A percentile compares a stretch with the other conserved stretches of the same genome.
Conservation (phyloP, 2,888 invertebrate genomes). For the Amorpha juglandis region DNA sequence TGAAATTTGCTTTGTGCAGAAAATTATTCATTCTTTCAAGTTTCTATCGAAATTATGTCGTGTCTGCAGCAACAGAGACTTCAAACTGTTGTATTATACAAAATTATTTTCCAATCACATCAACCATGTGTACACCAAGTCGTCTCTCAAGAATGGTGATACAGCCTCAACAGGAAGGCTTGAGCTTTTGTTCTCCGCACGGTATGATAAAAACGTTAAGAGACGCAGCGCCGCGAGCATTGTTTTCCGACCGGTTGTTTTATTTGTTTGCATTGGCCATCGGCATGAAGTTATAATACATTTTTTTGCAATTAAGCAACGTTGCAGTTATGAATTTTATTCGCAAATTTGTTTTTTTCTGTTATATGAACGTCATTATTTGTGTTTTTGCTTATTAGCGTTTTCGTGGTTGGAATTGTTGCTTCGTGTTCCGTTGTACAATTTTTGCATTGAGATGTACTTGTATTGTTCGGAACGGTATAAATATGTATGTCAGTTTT, state of each 20-base stretch:
- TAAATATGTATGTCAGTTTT: no score
- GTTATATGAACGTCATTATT: constrained; percentile 12
- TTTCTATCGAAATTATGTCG: no score
- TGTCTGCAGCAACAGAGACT: background rate
- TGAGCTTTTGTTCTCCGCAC: constrained; percentile 78
- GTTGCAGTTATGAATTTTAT: constrained; percentile 44
- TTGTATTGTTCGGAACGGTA: background rate
- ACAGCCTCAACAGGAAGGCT: constrained; percentile 80
- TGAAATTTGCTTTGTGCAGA: no score
- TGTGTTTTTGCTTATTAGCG: constrained; percentile 20
- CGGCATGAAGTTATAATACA: constrained; percentile 47
- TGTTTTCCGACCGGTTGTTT: constrained; percentile 73
- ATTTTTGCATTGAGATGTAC: constrained; percentile 4
- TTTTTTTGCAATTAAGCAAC: constrained; percentile 50
- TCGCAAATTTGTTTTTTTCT: constrained; percentile 6
- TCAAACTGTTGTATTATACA: background rate
- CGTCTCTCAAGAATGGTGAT: constrained; percentile 80
- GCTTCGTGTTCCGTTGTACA: background rate
- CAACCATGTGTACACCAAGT: constrained; percentile 55
- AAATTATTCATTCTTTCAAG: background rate
- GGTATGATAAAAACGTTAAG: constrained; percentile 84
- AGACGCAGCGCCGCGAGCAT: constrained; percentile 70
- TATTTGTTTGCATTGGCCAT: constrained; percentile 48
- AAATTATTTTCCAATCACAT: constrained; percentile 3
- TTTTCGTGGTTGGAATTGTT: constrained; percentile 21